phyloP scores from a whole-genome alignment of 2,888 invertebrate genomes.

The Oscheius sp. region DNA sequence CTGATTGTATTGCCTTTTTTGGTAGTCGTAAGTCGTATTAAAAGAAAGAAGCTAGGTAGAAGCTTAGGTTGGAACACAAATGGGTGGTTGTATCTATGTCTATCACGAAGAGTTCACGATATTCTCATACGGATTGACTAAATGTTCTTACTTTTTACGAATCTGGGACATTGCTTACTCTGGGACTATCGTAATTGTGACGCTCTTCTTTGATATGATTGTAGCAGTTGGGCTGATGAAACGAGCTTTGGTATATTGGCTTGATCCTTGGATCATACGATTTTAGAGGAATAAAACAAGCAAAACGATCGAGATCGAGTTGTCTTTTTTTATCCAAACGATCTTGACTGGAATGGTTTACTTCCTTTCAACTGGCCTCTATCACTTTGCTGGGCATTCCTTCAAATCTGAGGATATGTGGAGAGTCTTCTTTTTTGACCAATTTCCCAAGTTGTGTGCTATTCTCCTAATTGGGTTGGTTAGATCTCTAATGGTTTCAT shows the following conservation, averaged over 20 bases:
- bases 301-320: conserved; percentile 10
- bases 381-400: conserved; percentile 13
- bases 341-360: conserved; percentile 14
- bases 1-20: not conserved
- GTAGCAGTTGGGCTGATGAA: conserved; percentile 5
- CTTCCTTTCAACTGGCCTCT: not conserved
- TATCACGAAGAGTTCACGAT: conserved; percentile 18
- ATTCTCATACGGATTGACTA: conserved; percentile 8
- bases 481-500: not conserved
- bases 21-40: no score
- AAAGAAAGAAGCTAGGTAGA: no score
- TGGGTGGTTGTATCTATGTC: conserved; percentile 10
- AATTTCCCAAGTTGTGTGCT: conserved; percentile 20
- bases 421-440: conserved; percentile 23
- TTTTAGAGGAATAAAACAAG: conserved; percentile 18
- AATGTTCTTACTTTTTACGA: not conserved
- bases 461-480: conserved; percentile 16
- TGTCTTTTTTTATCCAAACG: conserved; percentile 22
- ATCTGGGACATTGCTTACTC: not conserved
- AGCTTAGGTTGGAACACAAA: not conserved
- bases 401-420: conserved; percentile 23
- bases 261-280: not conserved
- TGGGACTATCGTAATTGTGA: not conserved
- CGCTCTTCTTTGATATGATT: not conserved
- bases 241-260: not conserved